Evolutionary conservation across 2,888 invertebrate species (phyloP).

Genomic region (Galerucella calmariensis): DNA sequence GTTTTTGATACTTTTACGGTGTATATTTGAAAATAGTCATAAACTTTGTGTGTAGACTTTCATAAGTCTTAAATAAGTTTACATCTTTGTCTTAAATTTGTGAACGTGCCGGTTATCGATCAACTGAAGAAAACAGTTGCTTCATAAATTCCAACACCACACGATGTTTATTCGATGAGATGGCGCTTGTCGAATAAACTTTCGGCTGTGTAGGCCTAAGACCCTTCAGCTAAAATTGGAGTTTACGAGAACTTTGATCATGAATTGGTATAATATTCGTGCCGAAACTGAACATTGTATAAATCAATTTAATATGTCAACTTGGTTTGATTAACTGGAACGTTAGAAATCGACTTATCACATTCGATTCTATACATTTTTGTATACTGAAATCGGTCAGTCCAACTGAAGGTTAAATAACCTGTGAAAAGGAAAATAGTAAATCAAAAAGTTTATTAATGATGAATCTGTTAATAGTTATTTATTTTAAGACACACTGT

Average conservation of each 20-base stretch:
- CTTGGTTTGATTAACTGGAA: conserved; percentile 26
- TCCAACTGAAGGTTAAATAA: too few relatives aligned
- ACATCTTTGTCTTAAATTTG: conserved; percentile 30
- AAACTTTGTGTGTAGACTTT: conserved; percentile 9
- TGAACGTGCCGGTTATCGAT: conserved; percentile 29
- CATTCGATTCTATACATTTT: not conserved
- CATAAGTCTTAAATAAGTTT: conserved; percentile 28
- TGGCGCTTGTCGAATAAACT: conserved; percentile 27
- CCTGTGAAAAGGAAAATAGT: too few relatives aligned
- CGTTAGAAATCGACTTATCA: conserved; percentile 1
- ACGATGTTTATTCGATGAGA: conserved; percentile 34
- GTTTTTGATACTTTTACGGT: too few relatives aligned
- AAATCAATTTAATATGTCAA: conserved; percentile 31
- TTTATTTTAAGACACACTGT: too few relatives aligned
- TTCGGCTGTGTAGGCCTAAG: conserved; percentile 30
- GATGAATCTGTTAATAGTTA: too few relatives aligned
- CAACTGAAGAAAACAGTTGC: conserved; percentile 30
- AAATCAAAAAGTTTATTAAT: too few relatives aligned
- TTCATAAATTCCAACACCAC: conserved; percentile 33
- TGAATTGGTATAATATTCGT: conserved; percentile 29
- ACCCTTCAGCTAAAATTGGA: conserved; percentile 30
- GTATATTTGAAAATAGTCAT: not conserved
- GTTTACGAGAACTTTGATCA: conserved; percentile 33
- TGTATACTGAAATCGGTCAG: too few relatives aligned
- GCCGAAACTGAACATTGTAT: conserved; percentile 33